Evolutionary conservation across 2,797 vertebrate species (phyloP).

Genomic region (Karalla daura): DNA sequence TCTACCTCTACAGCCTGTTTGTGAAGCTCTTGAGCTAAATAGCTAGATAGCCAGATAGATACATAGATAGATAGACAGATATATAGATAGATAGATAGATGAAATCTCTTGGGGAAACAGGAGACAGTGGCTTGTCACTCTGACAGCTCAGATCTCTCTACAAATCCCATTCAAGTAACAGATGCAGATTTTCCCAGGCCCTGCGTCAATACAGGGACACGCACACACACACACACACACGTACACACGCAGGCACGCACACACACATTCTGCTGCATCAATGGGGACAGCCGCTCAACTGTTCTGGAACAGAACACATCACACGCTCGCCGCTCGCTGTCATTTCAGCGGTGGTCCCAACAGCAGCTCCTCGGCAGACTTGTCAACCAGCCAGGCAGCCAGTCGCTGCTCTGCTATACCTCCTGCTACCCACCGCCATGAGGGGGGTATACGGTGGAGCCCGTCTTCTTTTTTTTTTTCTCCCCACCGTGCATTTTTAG

Average conservation of each 20-base stretch:
- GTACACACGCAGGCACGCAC: too few species aligned
- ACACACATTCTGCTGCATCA: conserved; percentile 40
- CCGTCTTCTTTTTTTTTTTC: too few species aligned
- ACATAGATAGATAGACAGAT: conserved; percentile 39
- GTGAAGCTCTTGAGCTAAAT: conserved; percentile 16
- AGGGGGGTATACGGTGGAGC: conserved; percentile 8
- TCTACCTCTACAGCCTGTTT: conserved; percentile 27
- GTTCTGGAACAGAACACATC: conserved; percentile 87
- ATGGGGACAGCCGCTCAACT: conserved; percentile 76
- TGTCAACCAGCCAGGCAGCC: conserved; percentile 74
- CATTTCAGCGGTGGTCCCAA: conserved; percentile 83
- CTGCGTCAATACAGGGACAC: conserved; percentile 67
- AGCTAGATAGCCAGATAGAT: conserved; percentile 23
- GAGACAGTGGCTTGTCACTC: conserved; percentile 48
- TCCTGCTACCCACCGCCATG: conserved; percentile 27
- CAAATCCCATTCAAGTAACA: conserved; percentile 82
- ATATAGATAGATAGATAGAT: conserved; percentile 38
- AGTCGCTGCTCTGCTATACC: conserved; percentile 72
- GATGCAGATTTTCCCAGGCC: conserved; percentile 90
- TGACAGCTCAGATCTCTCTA: conserved; percentile 63
- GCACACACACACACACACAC: conserved; percentile 14
- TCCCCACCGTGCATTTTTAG: conserved; percentile 18
- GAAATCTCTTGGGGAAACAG: conserved; percentile 8
- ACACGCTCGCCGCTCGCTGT: conserved; percentile 86
- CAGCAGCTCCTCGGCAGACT: conserved; percentile 60